Base-by-base conservation (phyloP, 2,113 vertebrate species). In the Sinocyclocheilus anshuiensis region DNA sequence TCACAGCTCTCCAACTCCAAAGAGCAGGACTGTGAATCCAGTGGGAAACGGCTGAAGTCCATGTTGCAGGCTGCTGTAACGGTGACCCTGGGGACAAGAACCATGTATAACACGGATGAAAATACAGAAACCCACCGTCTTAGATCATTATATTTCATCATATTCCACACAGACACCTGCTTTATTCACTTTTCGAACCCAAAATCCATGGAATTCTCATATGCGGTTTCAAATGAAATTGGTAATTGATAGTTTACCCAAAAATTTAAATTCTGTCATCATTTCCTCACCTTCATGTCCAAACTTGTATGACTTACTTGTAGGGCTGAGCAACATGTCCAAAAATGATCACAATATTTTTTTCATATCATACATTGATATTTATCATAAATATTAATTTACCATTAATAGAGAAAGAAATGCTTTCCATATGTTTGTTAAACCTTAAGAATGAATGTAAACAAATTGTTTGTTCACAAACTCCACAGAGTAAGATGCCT, bases 1-100 rank as follows among this genome's bases (percentile, higher is more conserved):
- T 48, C 92, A 99, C 98, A 99, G 92, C 98, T 99, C 92, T 99
- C 98, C 59, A 99, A 94, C 92, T 99, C 98, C 94, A 99, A 91
- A 2, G 98, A 96, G 87, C 98, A 99, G 0, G 96, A 97, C 94
- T 99, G 98, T 39, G 98, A 95, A 90, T 99, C 98, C 94, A 99
- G 91, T 57, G 98, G 98, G 45, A 99, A 99, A 20, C 92, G 96
- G 87, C 97, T 99, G 94, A 99, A 99, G 95, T 99, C 98, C 98
- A 99, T 99, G 93, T 98, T 99, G 89, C 98, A 99, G 94, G 98
- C 98, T 1, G 98, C 96, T 0, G 98, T 99, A 86, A 99, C 98
- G 0, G 98, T 99, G 88, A 99, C 95, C 91, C 98, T 99, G 89
- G 72, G 89, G 63, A 88, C 0, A 0, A 90, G 85, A 90, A 93